A percentile compares a stretch with the other conserved stretches of the same genome.
Evolutionary conservation across 2,797 vertebrate genomes (phyloP).

Genomic region (Anguilla marmorata): DNA sequence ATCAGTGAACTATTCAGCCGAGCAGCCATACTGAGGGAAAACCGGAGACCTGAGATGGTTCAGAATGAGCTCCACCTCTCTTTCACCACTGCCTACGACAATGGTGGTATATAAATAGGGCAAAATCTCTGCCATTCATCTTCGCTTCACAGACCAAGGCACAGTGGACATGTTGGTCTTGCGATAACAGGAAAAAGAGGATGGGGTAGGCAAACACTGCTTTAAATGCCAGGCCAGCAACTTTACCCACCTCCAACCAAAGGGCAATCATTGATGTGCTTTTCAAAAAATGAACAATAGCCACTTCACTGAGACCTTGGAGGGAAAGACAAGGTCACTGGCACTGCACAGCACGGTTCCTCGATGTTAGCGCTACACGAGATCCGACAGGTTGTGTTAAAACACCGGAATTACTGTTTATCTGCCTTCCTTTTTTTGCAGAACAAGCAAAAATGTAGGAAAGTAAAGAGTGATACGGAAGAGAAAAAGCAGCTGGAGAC

Average conservation of each 20-base stretch:
- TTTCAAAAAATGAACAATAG: slow-evolving; percentile 23
- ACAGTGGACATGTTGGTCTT: slow-evolving; percentile 6
- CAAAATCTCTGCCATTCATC: slow-evolving; percentile 18
- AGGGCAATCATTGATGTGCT: slow-evolving; percentile 22
- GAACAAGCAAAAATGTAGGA: background rate
- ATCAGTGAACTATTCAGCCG: background rate
- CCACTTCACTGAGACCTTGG: slow-evolving; percentile 30
- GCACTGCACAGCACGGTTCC: background rate
- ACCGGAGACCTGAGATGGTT: background rate
- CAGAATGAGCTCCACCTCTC: slow-evolving; percentile 18
- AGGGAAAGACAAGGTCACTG: slow-evolving; percentile 26
- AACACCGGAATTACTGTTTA: slow-evolving; percentile 1
- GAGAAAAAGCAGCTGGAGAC: background rate
- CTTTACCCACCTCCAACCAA: background rate
- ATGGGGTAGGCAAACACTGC: slow-evolving; percentile 1
- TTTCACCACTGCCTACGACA: background rate
- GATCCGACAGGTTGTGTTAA: slow-evolving; percentile 31
- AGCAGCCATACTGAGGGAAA: background rate
- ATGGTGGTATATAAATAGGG: slow-evolving; percentile 15
- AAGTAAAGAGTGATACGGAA: background rate
- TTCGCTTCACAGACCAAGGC: slow-evolving; percentile 13
- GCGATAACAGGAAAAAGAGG: slow-evolving; percentile 14
- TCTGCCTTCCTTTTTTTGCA: background rate
- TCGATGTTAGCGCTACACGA: slow-evolving; percentile 1
- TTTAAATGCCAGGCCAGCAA: slow-evolving; percentile 16